A percentile compares a stretch with the other conserved stretches of the same genome.
phyloP scores from a whole-genome alignment of 2,113 vertebrate genomes.

The Anarrhichthys ocellatus region DNA sequence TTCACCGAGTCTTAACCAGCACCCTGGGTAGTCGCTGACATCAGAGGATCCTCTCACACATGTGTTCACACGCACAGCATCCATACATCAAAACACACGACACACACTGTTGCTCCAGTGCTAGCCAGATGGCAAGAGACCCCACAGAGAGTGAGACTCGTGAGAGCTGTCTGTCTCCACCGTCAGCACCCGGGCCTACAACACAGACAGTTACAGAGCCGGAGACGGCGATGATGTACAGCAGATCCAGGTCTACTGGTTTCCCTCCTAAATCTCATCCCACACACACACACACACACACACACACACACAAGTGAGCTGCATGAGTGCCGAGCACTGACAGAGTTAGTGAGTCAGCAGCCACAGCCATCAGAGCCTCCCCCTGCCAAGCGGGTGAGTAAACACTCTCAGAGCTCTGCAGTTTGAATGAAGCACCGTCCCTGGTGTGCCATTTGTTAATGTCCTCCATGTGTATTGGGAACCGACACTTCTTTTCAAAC shows the following conservation, averaged over 20 bases:
- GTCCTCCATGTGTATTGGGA: conserved; percentile 31
- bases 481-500: not conserved
- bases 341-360: conserved; percentile 68
- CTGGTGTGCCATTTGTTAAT: conserved; percentile 37
- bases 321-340: conserved; percentile 40
- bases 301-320: conserved; percentile 35
- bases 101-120: conserved; percentile 35
- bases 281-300: conserved; percentile 52
- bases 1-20: conserved; percentile 65
- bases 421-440: conserved; percentile 49
- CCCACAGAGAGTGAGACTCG: conserved; percentile 49
- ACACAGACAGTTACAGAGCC: conserved; percentile 40
- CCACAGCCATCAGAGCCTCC: conserved; percentile 47
- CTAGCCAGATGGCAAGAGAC: conserved; percentile 67
- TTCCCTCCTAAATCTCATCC: conserved; percentile 64
- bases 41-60: conserved; percentile 55
- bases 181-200: conserved; percentile 42
- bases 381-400: conserved; percentile 48
- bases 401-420: conserved; percentile 55
- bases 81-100: conserved; percentile 59
- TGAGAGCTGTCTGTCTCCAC: conserved; percentile 51
- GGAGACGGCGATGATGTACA: conserved; percentile 50
- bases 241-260: conserved; percentile 54
- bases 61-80: conserved; percentile 53
- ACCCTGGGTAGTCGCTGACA: conserved; percentile 58